Evolutionary conservation across 92 coral and sea anemone genomes (phyloP).

Genomic region (Bergia puertoricense): DNA sequence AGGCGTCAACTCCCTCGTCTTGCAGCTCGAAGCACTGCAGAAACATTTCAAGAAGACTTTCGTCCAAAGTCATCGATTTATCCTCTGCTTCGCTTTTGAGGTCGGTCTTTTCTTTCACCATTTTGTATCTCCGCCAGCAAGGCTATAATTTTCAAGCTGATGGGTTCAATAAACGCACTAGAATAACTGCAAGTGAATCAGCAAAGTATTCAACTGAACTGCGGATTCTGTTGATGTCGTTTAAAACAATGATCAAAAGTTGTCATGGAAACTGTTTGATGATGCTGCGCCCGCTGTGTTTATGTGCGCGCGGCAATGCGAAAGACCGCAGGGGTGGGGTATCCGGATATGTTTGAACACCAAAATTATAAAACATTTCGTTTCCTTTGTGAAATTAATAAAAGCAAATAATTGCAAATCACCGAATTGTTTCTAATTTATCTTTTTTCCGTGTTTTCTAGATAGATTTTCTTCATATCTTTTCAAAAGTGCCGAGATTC

Average conservation of each 20-base stretch:
- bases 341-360: background rate
- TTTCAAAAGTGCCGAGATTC: background rate
- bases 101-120: slow-evolving; percentile 4
- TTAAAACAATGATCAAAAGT: slow-evolving; percentile 1
- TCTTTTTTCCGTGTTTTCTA: background rate
- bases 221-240: slow-evolving; percentile 6
- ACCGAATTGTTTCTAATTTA: background rate
- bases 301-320: background rate
- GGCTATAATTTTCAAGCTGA: background rate
- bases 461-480: too few relatives aligned
- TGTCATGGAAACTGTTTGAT: slow-evolving; percentile 34
- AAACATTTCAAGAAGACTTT: slow-evolving; percentile 14
- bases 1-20: background rate
- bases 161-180: background rate
- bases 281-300: background rate
- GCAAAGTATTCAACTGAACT: background rate
- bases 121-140: background rate
- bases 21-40: slow-evolving; percentile 37
- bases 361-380: background rate
- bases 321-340: background rate
- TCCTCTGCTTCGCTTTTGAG: too few relatives aligned
- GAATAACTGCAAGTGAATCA: slow-evolving; percentile 22
- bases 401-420: background rate
- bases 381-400: background rate
- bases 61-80: background rate